Evolutionary conservation across 2,113 vertebrate genomes (phyloP).

Genomic region (Solenodon paradoxus): DNA sequence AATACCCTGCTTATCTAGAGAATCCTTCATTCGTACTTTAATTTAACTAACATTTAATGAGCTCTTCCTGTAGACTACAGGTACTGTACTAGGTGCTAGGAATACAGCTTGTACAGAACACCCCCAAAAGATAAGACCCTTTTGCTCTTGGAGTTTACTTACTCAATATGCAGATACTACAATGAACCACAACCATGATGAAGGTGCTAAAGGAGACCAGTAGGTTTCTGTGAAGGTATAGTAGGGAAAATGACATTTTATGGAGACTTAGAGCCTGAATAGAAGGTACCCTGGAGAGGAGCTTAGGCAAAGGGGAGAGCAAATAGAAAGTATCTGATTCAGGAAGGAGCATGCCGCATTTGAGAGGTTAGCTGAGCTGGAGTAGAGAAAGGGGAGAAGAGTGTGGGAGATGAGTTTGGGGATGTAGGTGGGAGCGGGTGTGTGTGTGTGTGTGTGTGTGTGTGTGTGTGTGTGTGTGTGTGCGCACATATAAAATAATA

Average conservation of each 20-base stretch:
- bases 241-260: neutral
- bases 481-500: neutral
- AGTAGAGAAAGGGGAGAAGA: neutral
- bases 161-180: neutral
- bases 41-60: neutral
- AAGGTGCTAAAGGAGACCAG: neutral
- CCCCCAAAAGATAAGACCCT: neutral
- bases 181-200: neutral
- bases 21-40: neutral
- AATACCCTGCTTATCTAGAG: neutral
- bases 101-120: neutral
- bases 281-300: neutral
- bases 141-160: constrained; percentile 2
- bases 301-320: neutral
- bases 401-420: neutral
- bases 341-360: neutral
- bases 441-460: too few species aligned
- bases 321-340: neutral
- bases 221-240: neutral
- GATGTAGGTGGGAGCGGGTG: neutral
- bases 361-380: neutral
- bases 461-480: neutral
- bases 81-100: neutral
- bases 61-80: neutral
- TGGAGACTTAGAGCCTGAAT: neutral